A percentile compares a stretch with the other conserved stretches of the same genome.
Conservation (phyloP, 2,888 invertebrate species). For the Lochmaea capreae region DNA sequence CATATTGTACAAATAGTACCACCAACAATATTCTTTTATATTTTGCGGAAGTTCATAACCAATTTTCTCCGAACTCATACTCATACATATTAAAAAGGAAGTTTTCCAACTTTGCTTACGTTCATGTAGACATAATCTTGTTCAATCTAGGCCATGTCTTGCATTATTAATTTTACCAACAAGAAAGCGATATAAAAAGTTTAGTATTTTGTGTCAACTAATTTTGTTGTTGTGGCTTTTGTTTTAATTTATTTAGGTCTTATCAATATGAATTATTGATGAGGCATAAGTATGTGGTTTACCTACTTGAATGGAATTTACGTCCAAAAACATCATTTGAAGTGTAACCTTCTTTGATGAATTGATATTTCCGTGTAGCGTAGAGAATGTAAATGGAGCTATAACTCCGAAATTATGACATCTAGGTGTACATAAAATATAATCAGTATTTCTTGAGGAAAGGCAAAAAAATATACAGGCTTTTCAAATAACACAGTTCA, state of each 20-base stretch:
- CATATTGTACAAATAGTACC: neutral
- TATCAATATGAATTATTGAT: neutral
- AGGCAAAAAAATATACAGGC: too few species aligned
- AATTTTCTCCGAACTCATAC: slow-evolving; percentile 16
- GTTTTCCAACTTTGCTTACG: slow-evolving; percentile 8
- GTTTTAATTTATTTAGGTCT: neutral
- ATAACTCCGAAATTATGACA: too few species aligned
- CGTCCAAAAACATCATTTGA: too few species aligned
- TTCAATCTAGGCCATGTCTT: slow-evolving; percentile 9
- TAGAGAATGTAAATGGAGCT: too few species aligned
- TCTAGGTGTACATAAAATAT: too few species aligned
- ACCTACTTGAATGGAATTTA: too few species aligned
- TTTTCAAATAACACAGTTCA: too few species aligned
- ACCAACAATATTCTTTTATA: neutral
- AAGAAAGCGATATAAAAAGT: slow-evolving; percentile 12
- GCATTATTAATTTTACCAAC: slow-evolving; percentile 12
- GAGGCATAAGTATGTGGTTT: neutral
- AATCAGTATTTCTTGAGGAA: too few species aligned
- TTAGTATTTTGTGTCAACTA: slow-evolving; percentile 1
- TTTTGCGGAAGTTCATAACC: slow-evolving; percentile 3
- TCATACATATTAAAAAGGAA: slow-evolving; percentile 14
- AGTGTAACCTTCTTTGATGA: too few species aligned
- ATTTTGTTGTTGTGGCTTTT: neutral
- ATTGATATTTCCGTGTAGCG: too few species aligned
- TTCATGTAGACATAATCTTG: slow-evolving; percentile 15